Evolutionary conservation across 2,113 vertebrate genomes (phyloP).

Genomic region (Nerophis lumbriciformis): DNA sequence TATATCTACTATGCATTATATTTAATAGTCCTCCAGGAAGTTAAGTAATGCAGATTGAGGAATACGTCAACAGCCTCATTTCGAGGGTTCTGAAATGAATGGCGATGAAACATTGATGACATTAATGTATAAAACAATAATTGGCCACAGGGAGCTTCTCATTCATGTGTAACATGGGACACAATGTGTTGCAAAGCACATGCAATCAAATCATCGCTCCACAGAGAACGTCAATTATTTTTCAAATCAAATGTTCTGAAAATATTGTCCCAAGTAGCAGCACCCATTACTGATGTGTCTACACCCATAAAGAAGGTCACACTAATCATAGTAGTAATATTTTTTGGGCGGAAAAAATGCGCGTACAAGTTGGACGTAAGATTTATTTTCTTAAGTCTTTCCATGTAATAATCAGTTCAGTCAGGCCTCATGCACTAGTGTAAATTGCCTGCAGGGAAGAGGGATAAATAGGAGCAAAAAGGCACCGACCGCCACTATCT

Average conservation of each 20-base stretch:
- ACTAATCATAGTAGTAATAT: constrained; percentile 30
- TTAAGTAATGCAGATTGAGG: constrained; percentile 44
- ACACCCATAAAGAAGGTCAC: constrained; percentile 17
- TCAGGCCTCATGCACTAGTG: constrained; percentile 35
- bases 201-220: constrained; percentile 50
- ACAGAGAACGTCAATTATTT: constrained; percentile 29
- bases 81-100: constrained; percentile 46
- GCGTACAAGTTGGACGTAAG: constrained; percentile 23
- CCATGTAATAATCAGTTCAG: constrained; percentile 38
- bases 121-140: constrained; percentile 57
- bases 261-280: constrained; percentile 16
- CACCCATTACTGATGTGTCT: constrained; percentile 21
- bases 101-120: constrained; percentile 39
- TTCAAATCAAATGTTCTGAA: constrained; percentile 7
- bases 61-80: constrained; percentile 39
- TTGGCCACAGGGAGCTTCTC: constrained; percentile 35
- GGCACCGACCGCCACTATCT: constrained; percentile 18
- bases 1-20: neutral
- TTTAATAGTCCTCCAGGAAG: neutral
- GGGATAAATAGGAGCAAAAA: constrained; percentile 6
- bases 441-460: constrained; percentile 23
- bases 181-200: constrained; percentile 49
- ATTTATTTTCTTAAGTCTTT: constrained; percentile 40
- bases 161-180: constrained; percentile 48
- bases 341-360: constrained; percentile 23